Base-by-base conservation (phyloP, 2,888 invertebrate species). In the Phalera bucephala region DNA sequence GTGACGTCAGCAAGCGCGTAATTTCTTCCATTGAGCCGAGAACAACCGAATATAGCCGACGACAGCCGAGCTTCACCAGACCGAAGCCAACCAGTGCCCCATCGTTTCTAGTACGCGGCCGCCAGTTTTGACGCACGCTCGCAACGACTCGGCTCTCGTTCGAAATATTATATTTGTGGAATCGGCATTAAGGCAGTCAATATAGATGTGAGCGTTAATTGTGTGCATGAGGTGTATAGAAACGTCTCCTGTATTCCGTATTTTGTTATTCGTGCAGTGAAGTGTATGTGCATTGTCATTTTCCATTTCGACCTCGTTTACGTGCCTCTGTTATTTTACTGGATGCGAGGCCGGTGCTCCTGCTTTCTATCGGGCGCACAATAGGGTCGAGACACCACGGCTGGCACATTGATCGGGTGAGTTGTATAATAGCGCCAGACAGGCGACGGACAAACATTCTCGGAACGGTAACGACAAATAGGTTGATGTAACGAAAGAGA, bases 331-430 rank as follows among this genome's bases (percentile, higher is more conserved):
- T 58, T 61, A 61, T 61, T 67, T 64, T 50, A 61, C 69, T 72
- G 76, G 72, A 65, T 68, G 64, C 64, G 64, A 64, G 52, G 50
- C 63, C 56, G 59, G 46, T 61, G 64, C 64, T 69, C 61, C 63
- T 70, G 76, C 72, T 77, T 75, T 75, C 76, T 73, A 75, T 56
- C 69, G 65, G 65, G 57, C 66, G 62, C 53, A 59, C 51, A 56
- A 63, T 61, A 67, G 63, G 52, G 60, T 60, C 54, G 63, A 60
- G 57, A 61, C 57, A 56, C 58, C 56, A 17, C 78, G 68, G 68
- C 76, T 75, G 73, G 66, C 74, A 74, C 84, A 82, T 81, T 79
- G 83, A 86, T 84, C 83, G 81, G 80, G 86, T 87, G 76, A 85
- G 87, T 83, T 49, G 33, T 30, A 28, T 25, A 47, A 39, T 10